Base-by-base conservation (phyloP, 2,888 invertebrate genomes). In the Baccha elongata region DNA sequence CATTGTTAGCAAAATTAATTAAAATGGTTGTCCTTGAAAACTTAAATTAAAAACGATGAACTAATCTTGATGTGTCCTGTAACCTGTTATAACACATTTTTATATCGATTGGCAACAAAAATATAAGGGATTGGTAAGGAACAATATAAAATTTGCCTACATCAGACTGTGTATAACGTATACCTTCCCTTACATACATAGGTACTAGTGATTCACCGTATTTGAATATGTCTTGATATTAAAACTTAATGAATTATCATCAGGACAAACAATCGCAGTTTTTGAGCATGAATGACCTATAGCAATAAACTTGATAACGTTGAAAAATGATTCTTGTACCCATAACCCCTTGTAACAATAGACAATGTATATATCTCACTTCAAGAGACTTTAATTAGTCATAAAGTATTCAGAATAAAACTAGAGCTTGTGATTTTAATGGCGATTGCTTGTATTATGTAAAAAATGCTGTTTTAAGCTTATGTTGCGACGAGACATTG, bases 301-400 rank as follows among this genome's bases (percentile, higher is more conserved):
- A n/a, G n/a, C 40, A 26, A 26, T 40, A 58, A 58, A 58, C 26
- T 23, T 58, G 58, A 58, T 58, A 58, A 58, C 15, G 40, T 32
- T 6, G 8, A 32, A 32, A 2, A 32, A 1, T 32, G 29, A 32
- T 32, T 26, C 6, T 26, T n/a, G n/a, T 26, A 6, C 29, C n/a
- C 29, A 7, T 3, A 32, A 32, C 8, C 1, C 15, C 40, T 58
- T 58, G 40, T 26, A 40, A 58, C 15, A 58, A 19, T 11, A 1
- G 17, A 13, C 40, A 26, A 15, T 5, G 3, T 7, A 5, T 11
- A 15, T 15, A 37, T 26, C 15, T 15, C 40, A 40, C 21, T 2
- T n/a, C 10, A 15, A 40, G 1, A 40, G 15, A 26, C n/a, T 6
- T 21, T 8, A 26, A 58, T 40, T 40, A 58, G 26, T 58, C 58